These are phyloP conservation scores for Drosophila mettleri DNA, from an alignment of 2,888 invertebrate genomes.

Conservation along the genomic window DNA sequence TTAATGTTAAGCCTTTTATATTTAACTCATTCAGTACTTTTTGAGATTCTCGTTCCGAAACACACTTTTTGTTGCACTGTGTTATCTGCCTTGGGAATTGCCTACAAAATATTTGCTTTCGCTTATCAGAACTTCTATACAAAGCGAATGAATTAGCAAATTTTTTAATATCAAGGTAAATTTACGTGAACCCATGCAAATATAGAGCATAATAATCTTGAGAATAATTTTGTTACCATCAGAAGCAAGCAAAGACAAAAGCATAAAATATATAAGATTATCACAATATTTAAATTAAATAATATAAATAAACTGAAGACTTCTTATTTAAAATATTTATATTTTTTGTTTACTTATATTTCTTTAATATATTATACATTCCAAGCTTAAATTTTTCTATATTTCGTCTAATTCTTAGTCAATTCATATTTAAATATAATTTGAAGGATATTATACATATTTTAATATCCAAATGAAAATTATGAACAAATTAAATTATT, in stretches of 20 bases:
- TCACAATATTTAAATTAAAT: too few species aligned
- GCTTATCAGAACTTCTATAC: slow-evolving; percentile 11
- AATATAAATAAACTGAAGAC: too few species aligned
- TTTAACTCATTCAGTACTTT: background rate
- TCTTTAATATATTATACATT: too few species aligned
- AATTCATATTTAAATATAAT: too few species aligned
- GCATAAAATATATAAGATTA: too few species aligned
- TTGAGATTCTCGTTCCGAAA: background rate
- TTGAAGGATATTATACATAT: too few species aligned
- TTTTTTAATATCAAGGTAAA: background rate
- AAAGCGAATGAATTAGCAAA: slow-evolving; percentile 1
- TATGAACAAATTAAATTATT: too few species aligned
- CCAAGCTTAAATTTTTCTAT: too few species aligned
- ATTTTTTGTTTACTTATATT: too few species aligned
- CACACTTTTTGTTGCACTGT: background rate
- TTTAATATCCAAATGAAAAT: too few species aligned
- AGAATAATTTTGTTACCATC: background rate
- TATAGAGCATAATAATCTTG: background rate
- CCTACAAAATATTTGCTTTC: slow-evolving; percentile 42
- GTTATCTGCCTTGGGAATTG: background rate
- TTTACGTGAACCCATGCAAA: background rate
- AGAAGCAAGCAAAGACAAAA: background rate
- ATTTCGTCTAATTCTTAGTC: too few species aligned
- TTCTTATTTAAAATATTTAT: too few species aligned
- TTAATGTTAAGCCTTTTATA: background rate